phyloP scores from a whole-genome alignment of 2,888 invertebrate genomes.

The Agelastica alni region DNA sequence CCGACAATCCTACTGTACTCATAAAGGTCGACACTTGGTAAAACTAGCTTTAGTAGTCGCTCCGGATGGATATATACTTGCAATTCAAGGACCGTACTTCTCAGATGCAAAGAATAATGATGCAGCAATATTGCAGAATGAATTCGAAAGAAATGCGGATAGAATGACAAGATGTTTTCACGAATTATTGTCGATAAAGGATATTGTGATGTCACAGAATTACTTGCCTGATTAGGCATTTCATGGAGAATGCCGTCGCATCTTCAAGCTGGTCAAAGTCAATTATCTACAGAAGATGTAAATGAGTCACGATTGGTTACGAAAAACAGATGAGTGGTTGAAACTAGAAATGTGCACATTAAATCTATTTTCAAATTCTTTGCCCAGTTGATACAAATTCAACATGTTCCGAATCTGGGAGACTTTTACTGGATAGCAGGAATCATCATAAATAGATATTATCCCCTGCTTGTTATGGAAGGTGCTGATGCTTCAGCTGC shows the following conservation, averaged over 20 bases:
- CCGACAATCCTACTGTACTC: too few species aligned
- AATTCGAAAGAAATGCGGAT: conserved; percentile 11
- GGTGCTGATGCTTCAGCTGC: too few species aligned
- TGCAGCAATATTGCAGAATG: too few species aligned
- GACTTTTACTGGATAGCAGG: conserved; percentile 10
- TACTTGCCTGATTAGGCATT: conserved; percentile 4
- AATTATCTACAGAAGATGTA: conserved; percentile 7
- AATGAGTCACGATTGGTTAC: conserved; percentile 8
- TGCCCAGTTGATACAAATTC: neutral
- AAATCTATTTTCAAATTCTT: conserved; percentile 13
- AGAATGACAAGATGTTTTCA: conserved; percentile 16
- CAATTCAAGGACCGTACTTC: too few species aligned
- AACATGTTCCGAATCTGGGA: neutral
- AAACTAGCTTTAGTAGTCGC: too few species aligned
- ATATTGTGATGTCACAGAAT: conserved; percentile 7
- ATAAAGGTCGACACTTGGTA: too few species aligned
- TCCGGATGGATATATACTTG: too few species aligned
- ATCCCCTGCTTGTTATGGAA: too few species aligned
- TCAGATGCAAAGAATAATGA: too few species aligned
- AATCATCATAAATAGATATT: neutral
- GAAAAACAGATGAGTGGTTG: conserved; percentile 14
- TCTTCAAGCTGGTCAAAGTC: neutral
- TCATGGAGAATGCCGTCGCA: conserved; percentile 2
- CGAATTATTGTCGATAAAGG: conserved; percentile 15
- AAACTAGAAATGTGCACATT: conserved; percentile 12